phyloP scores from a whole-genome alignment of 2,113 vertebrate species.

The Pionites leucogaster region DNA sequence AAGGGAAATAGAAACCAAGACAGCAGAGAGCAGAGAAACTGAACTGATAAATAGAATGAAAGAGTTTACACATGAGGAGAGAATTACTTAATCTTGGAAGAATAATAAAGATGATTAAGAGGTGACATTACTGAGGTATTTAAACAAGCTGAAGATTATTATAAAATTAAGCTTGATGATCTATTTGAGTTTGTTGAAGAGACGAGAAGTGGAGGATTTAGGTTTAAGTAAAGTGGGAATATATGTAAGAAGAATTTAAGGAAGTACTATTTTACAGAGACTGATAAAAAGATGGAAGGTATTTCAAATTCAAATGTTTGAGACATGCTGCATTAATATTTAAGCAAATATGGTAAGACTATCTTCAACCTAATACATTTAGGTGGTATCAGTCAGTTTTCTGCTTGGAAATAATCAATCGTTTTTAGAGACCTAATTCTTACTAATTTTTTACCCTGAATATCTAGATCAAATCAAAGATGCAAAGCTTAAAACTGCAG shows the following conservation, averaged over 20 bases:
- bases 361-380: constrained; percentile 6
- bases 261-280: constrained; percentile 21
- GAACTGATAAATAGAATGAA: constrained; percentile 14
- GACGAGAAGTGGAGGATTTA: constrained; percentile 43
- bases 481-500: not conserved
- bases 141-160: constrained; percentile 43
- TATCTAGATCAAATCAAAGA: not conserved
- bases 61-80: constrained; percentile 13
- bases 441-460: not conserved
- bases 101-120: constrained; percentile 57
- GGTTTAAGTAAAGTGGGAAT: constrained; percentile 55
- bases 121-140: constrained; percentile 26
- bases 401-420: constrained; percentile 22
- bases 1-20: not conserved
- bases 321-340: constrained; percentile 38
- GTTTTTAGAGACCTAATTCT: constrained; percentile 21
- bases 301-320: constrained; percentile 38
- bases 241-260: constrained; percentile 40
- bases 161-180: constrained; percentile 62
- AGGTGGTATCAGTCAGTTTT: constrained; percentile 27
- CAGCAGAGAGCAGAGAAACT: not conserved
- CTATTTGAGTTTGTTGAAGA: constrained; percentile 40
- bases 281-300: constrained; percentile 36
- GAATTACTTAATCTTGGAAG: constrained; percentile 19
- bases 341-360: constrained; percentile 32